Evolutionary conservation across 2,113 vertebrate genomes (phyloP).

Genomic region (Coptodon bakossiorum): DNA sequence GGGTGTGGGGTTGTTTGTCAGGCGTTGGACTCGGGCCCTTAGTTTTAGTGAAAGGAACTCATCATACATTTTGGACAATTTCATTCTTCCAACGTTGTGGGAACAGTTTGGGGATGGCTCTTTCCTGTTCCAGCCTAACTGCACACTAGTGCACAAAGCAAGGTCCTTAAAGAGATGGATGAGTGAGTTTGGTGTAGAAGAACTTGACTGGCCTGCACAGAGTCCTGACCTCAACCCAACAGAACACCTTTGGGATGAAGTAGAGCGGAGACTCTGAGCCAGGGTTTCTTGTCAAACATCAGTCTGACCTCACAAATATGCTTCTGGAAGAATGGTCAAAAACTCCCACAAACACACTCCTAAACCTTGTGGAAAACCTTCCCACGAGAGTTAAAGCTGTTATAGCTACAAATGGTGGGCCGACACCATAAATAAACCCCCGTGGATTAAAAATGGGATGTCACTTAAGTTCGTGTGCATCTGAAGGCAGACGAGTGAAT

Average conservation of each 20-base stretch:
- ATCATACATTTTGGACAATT: background rate
- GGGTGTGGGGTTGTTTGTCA: background rate
- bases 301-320: background rate
- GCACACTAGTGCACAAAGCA: background rate
- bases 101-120: background rate
- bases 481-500: background rate
- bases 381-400: background rate
- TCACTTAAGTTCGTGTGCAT: background rate
- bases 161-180: background rate
- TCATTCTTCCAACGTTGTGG: background rate
- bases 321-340: background rate
- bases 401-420: background rate
- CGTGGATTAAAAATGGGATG: background rate
- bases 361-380: background rate
- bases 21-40: background rate
- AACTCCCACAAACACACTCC: background rate
- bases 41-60: background rate
- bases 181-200: background rate
- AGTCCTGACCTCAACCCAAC: background rate
- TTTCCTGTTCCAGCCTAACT: background rate
- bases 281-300: background rate
- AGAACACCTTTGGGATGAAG: background rate
- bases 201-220: background rate
- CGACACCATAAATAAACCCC: background rate
- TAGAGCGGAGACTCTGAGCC: background rate